Evolutionary conservation across 2,113 vertebrate genomes (phyloP).

Genomic region (Pomatorhinus ruficollis): DNA sequence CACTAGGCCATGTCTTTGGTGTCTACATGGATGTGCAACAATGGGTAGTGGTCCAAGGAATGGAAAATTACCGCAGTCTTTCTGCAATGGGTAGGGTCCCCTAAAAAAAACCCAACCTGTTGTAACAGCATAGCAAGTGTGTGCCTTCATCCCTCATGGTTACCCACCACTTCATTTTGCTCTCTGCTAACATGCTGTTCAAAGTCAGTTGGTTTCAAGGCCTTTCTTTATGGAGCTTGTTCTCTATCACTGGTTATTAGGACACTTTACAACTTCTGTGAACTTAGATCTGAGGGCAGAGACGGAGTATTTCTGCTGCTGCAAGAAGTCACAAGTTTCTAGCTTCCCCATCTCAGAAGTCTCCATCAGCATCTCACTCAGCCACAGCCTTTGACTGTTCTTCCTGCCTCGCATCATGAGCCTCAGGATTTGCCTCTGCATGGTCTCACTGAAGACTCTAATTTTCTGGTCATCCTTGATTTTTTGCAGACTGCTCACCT

Average conservation of each 20-base stretch:
- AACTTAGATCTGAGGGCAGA: not conserved
- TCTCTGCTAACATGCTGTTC: not conserved
- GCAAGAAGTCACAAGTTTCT: not conserved
- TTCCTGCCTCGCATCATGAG: not conserved
- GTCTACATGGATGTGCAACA: not conserved
- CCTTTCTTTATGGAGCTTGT: not conserved
- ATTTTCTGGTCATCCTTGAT: not conserved
- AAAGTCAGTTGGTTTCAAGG: not conserved
- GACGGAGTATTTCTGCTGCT: not conserved
- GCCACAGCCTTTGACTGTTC: not conserved
- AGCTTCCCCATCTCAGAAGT: not conserved
- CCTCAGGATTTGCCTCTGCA: not conserved
- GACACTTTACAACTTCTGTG: not conserved
- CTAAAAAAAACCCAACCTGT: not conserved
- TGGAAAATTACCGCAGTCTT: not conserved
- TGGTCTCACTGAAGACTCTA: not conserved
- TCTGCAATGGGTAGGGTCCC: not conserved
- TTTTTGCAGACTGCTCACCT: not conserved
- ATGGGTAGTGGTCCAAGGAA: not conserved
- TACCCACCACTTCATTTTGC: not conserved
- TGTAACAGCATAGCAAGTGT: not conserved
- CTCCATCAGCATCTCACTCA: not conserved
- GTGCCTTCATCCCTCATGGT: not conserved
- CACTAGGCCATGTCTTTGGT: not conserved
- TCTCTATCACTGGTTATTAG: not conserved